Conservation (phyloP, 2,113 vertebrate genomes). For the Centropristis striata region DNA sequence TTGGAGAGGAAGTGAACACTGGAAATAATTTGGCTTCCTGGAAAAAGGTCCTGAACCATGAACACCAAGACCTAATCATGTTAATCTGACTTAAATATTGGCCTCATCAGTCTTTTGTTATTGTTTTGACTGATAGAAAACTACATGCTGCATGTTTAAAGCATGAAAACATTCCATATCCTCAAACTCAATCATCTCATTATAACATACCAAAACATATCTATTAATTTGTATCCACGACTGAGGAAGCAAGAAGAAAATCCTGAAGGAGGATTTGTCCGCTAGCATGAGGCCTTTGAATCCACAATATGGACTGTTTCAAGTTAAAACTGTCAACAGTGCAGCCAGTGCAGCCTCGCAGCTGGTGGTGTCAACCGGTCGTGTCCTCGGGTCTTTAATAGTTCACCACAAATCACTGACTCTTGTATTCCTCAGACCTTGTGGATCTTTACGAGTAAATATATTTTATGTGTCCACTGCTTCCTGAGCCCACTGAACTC, state of each 20-base stretch:
- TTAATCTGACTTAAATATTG: too few relatives aligned
- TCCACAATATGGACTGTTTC: neutral
- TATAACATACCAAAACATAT: neutral
- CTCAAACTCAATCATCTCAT: neutral
- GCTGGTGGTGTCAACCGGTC: slow-evolving; percentile 7
- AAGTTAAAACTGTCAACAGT: slow-evolving; percentile 25
- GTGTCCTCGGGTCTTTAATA: neutral
- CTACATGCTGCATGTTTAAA: too few relatives aligned
- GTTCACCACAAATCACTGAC: slow-evolving; percentile 15
- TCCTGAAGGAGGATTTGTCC: neutral
- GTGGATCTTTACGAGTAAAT: neutral
- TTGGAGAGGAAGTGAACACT: too few relatives aligned
- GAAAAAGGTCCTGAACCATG: too few relatives aligned
- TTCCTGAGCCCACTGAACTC: slow-evolving; percentile 11
- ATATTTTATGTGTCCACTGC: neutral
- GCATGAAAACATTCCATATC: neutral
- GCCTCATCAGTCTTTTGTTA: too few relatives aligned
- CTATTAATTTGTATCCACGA: neutral
- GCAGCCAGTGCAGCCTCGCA: slow-evolving; percentile 14
- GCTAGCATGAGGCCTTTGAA: neutral
- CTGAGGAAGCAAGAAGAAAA: neutral
- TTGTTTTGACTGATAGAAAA: too few relatives aligned
- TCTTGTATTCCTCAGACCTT: neutral
- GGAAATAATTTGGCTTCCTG: too few relatives aligned
- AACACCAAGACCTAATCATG: too few relatives aligned